phyloP scores from a whole-genome alignment of 2,888 invertebrate genomes.

The Drosophila koepferae region DNA sequence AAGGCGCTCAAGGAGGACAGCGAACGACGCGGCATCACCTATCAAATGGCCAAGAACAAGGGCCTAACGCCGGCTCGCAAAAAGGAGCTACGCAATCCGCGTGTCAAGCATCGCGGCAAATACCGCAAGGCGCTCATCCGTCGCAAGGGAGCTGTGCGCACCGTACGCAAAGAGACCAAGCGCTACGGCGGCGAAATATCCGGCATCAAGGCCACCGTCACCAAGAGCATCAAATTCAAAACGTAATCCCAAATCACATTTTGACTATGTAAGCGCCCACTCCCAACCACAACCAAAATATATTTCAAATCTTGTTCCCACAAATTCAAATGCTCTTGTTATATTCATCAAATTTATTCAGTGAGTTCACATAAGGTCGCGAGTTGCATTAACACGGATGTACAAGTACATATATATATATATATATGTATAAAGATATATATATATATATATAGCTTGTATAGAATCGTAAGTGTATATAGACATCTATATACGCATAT shows the following conservation, averaged over 20 bases:
- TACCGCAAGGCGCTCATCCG: constrained; percentile 96
- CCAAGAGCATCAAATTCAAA: constrained; percentile 95
- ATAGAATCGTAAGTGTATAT: neutral
- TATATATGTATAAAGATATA: neutral
- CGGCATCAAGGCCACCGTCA: constrained; percentile 95
- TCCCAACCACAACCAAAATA: neutral
- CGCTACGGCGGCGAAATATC: constrained; percentile 97
- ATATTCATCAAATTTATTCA: constrained; percentile 27
- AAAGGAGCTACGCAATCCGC: constrained; percentile 96
- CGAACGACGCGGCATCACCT: constrained; percentile 93
- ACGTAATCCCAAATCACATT: constrained; percentile 44
- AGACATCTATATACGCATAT: constrained; percentile 3
- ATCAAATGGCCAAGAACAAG: constrained; percentile 98
- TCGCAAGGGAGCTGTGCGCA: constrained; percentile 96
- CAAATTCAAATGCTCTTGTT: neutral
- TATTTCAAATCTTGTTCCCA: constrained; percentile 5
- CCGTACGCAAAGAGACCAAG: constrained; percentile 91
- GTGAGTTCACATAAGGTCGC: constrained; percentile 38
- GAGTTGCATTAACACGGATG: constrained; percentile 11
- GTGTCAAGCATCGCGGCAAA: constrained; percentile 97
- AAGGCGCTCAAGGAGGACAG: constrained; percentile 82
- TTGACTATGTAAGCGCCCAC: constrained; percentile 6
- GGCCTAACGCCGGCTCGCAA: constrained; percentile 96
- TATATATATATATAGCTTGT: neutral
- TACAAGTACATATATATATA: constrained; percentile 15